These are phyloP conservation scores for Rafetus swinhoei DNA, from an alignment of 2,113 vertebrate species.

Conservation along the genomic window DNA sequence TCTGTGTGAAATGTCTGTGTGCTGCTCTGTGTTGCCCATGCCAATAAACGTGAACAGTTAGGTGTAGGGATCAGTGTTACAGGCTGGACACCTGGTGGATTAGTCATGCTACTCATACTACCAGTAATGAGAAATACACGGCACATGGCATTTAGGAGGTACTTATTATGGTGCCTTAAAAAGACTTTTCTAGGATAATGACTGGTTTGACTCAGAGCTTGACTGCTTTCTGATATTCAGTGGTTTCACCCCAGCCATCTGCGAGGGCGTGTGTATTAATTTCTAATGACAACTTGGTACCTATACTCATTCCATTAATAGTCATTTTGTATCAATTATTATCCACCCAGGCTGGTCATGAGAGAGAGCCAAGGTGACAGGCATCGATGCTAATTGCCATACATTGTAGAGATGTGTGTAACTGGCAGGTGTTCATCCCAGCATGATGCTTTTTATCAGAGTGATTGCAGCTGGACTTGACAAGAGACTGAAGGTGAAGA, in stretches of 20 bases:
- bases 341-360: neutral
- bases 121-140: neutral
- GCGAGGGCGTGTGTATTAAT: slow-evolving; percentile 27
- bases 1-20: neutral
- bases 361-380: neutral
- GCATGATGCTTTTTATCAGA: neutral
- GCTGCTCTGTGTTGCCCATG: rapidly evolving
- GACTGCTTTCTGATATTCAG: neutral
- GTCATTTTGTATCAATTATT: neutral
- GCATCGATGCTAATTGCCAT: neutral
- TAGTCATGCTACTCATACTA: neutral
- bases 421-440: neutral
- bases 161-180: neutral
- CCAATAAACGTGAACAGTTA: rapidly evolving
- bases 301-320: slow-evolving; percentile 31
- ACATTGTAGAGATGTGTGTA: neutral
- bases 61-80: neutral
- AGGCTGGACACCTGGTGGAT: rapidly evolving
- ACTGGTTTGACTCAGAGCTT: neutral
- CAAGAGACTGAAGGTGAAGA: neutral
- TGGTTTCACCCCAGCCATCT: neutral
- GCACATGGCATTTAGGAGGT: neutral
- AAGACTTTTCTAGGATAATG: neutral
- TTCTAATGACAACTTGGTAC: neutral
- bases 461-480: rapidly evolving